Evolutionary conservation across 2,113 vertebrate genomes (phyloP), one percentile per base, ranked within the genome.

Genomic region (Gambusia affinis): DNA sequence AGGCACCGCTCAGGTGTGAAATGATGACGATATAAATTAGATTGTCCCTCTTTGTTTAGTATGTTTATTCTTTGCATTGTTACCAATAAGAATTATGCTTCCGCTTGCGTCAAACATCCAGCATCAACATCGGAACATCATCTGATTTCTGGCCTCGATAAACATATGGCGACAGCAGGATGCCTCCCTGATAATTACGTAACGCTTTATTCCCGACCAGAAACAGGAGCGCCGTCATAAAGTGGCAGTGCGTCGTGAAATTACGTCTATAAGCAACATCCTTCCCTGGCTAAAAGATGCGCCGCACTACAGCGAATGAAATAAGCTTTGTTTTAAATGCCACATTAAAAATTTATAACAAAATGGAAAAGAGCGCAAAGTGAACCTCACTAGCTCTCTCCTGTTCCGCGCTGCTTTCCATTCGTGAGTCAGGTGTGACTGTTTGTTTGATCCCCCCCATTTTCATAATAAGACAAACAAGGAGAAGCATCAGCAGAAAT

Each of bases 261-360:
- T 19, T 17, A 19, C 44, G 51, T 24, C 4, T 24, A 54, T 22
- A n/a, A 24, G 22, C 7, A 28, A 7, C 3, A 8, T 42, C n/a
- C 3, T 4, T 4, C 4, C 15, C 3, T 4, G 33, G 15, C 1
- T 64, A 51, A 33, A 24, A 24, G 51, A n/a, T n/a, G 19, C 51
- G 51, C 51, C 51, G n/a, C 10, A 3, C 19, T 3, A 57, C 24
- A 17, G 51, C 51, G 2, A 64, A 17, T 0, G 5, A 12, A 47
- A 63, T 1, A 37, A 24, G 11, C 37, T 51, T 31, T 60, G 60
- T 77, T 84, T 84, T 60, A 67, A 54, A 76, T 51, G 28, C 1
- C 19, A 76, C 60, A 89, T 91, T 31, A 91, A 91, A 89, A 71
- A 89, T 93, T 89, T 30, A 91, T 8, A 69, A 83, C 77, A 85